These are phyloP conservation scores for Caenorhabditis sp. DNA, from an alignment of 2,888 invertebrate genomes.

Conservation along the genomic window DNA sequence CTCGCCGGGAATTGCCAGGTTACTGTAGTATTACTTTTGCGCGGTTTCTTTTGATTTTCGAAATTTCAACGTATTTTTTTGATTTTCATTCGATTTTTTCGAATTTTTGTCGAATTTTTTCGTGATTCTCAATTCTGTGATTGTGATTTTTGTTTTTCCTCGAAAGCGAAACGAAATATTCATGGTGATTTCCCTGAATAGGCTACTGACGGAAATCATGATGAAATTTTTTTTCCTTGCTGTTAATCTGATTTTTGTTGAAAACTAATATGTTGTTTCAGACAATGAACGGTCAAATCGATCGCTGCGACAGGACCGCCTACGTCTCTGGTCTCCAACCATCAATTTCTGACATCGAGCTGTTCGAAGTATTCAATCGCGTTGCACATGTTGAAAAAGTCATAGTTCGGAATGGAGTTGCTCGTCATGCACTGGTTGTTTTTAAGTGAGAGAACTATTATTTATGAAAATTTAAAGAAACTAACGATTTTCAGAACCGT, in stretches of 20 bases:
- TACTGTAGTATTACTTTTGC: background rate
- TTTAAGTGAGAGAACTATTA: slow-evolving; percentile 44
- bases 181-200: no score
- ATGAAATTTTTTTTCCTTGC: no score
- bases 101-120: slow-evolving; percentile 1
- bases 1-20: background rate
- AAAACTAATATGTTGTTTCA: background rate
- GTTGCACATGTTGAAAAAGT: slow-evolving; percentile 64
- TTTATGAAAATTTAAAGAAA: background rate
- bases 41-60: slow-evolving; percentile 6
- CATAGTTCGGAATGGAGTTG: slow-evolving; percentile 48
- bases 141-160: background rate
- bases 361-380: slow-evolving; percentile 61
- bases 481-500: slow-evolving; percentile 34
- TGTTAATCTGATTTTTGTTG: no score
- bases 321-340: slow-evolving; percentile 61
- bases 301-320: slow-evolving; percentile 63
- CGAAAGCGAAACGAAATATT: no score
- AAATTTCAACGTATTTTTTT: background rate
- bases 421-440: slow-evolving; percentile 58
- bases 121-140: slow-evolving; percentile 1
- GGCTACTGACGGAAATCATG: no score
- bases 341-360: slow-evolving; percentile 56
- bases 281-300: slow-evolving; percentile 56
- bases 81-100: slow-evolving; percentile 1